Conservation (phyloP, 2,113 vertebrate genomes). For the Lepisosteus oculatus region DNA sequence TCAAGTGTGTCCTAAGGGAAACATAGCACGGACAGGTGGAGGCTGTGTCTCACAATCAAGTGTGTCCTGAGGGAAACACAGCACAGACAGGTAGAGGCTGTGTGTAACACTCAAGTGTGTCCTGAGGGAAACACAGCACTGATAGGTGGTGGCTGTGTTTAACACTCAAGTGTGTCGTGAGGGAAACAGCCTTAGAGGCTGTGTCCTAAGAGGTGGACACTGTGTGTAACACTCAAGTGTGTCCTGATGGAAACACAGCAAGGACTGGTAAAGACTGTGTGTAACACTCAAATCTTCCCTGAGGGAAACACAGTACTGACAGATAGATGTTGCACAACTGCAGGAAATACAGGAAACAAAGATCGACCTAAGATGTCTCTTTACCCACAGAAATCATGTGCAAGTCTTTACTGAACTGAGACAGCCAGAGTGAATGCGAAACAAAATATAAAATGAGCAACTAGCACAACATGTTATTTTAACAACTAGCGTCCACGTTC, state of each 20-base stretch:
- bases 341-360: not conserved
- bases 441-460: not conserved
- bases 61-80: not conserved
- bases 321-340: not conserved
- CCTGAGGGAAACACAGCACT: not conserved
- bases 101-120: not conserved
- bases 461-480: not conserved
- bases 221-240: not conserved
- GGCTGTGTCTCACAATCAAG: no score
- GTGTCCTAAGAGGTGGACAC: not conserved
- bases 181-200: not conserved
- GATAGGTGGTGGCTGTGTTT: no score
- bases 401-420: not conserved
- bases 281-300: no score
- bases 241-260: not conserved
- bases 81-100: not conserved
- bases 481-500: not conserved
- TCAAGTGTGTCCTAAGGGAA: slow-evolving; percentile 54
- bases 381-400: not conserved
- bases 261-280: not conserved
- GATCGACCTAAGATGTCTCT: no score
- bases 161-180: no score
- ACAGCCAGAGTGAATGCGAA: not conserved
- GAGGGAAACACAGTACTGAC: not conserved
- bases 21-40: not conserved